A percentile compares a stretch with the other conserved stretches of the same genome.
phyloP scores from a whole-genome alignment of 1,140 invertebrate genomes.

The Phymorhynchus buccinoides region DNA sequence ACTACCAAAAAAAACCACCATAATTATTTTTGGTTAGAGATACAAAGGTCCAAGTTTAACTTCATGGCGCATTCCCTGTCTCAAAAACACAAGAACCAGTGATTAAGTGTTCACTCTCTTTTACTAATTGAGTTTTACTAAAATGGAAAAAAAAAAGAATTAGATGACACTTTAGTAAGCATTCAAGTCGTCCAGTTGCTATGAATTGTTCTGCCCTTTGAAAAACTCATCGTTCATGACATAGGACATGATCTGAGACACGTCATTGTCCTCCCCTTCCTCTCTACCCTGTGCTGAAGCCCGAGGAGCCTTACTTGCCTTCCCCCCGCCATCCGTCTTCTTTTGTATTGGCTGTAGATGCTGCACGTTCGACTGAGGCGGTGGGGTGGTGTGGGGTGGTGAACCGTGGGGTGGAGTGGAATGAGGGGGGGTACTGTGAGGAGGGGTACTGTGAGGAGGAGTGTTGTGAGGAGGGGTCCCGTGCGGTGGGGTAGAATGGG shows the following conservation, averaged over 20 bases:
- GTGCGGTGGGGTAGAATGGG: not conserved
- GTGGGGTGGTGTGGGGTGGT: constrained; percentile 24
- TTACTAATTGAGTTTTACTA: too few species aligned
- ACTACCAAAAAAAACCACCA: too few species aligned
- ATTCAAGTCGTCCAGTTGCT: not conserved
- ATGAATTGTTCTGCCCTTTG: constrained; percentile 46
- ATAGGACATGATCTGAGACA: constrained; percentile 44
- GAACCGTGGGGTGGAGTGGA: not conserved
- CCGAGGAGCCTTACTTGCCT: not conserved
- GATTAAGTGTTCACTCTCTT: too few species aligned
- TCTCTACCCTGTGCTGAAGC: constrained; percentile 26
- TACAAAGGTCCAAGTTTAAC: too few species aligned
- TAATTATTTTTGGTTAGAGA: too few species aligned
- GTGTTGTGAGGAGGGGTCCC: not conserved
- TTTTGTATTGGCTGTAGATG: not conserved
- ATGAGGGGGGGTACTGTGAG: constrained; percentile 3
- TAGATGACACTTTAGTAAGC: too few species aligned
- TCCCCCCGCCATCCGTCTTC: constrained; percentile 7
- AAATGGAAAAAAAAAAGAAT: too few species aligned
- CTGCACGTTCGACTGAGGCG: not conserved
- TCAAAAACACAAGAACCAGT: too few species aligned
- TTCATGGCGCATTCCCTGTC: too few species aligned
- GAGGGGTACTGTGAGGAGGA: not conserved
- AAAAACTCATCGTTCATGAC: constrained; percentile 49
- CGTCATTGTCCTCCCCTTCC: constrained; percentile 38